Evolutionary conservation across 2,888 invertebrate genomes (phyloP).

Genomic region (Prostheceraeus crozeri): DNA sequence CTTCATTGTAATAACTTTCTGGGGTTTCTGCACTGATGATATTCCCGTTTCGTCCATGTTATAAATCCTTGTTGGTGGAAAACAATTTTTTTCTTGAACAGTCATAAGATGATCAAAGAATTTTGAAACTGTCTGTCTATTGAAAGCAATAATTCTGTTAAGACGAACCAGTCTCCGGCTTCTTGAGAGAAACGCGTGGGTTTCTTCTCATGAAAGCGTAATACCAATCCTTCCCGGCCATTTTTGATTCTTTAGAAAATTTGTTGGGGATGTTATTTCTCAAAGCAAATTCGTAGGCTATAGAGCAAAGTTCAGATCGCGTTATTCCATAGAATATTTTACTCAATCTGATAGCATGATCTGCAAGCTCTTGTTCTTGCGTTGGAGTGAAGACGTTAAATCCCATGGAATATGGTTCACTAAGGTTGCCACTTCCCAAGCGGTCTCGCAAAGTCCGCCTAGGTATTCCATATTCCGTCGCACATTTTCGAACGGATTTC

Average conservation of each 20-base stretch:
- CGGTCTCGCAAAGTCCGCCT: conserved; percentile 28
- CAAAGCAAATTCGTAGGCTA: conserved; percentile 28
- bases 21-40: conserved; percentile 23
- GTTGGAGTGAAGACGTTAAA: conserved; percentile 13
- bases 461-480: conserved; percentile 7
- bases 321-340: conserved; percentile 20
- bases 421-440: neutral
- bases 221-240: conserved; percentile 29
- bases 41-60: conserved; percentile 36
- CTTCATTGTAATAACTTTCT: conserved; percentile 28
- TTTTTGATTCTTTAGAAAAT: conserved; percentile 17
- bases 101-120: conserved; percentile 31
- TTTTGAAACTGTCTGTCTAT: conserved; percentile 7
- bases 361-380: conserved; percentile 19
- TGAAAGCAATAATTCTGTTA: conserved; percentile 31
- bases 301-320: neutral
- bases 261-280: neutral
- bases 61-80: conserved; percentile 20
- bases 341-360: conserved; percentile 24
- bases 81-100: conserved; percentile 24
- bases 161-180: conserved; percentile 29
- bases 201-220: conserved; percentile 22
- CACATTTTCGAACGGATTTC: neutral
- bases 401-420: conserved; percentile 19
- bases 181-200: conserved; percentile 21